These are phyloP conservation scores for Cenopis cana DNA, from an alignment of 2,888 invertebrate genomes.

Conservation along the genomic window DNA sequence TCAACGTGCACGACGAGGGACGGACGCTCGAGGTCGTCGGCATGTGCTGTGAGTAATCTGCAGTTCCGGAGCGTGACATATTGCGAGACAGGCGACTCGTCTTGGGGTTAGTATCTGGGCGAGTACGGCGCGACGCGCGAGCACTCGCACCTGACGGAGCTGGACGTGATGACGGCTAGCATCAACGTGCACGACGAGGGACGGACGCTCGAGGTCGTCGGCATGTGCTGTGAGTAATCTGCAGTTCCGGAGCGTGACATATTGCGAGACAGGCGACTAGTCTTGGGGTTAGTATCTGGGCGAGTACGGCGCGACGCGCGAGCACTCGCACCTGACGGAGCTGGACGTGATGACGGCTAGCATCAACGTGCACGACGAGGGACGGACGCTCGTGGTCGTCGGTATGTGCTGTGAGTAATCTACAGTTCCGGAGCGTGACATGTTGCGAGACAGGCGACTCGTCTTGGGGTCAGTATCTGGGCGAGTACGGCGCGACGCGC, in stretches of 20 bases:
- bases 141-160: constrained; percentile 89
- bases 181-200: constrained; percentile 97
- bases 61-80: constrained; percentile 88
- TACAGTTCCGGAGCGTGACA: constrained; percentile 70
- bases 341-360: constrained; percentile 94
- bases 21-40: constrained; percentile 96
- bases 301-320: constrained; percentile 91
- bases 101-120: constrained; percentile 91
- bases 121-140: constrained; percentile 93
- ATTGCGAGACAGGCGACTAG: constrained; percentile 92
- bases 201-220: constrained; percentile 95
- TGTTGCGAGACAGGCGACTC: constrained; percentile 93
- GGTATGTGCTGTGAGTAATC: constrained; percentile 94
- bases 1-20: constrained; percentile 96
- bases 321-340: constrained; percentile 91
- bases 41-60: constrained; percentile 92
- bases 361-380: constrained; percentile 96
- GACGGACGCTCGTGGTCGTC: constrained; percentile 96
- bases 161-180: constrained; percentile 94
- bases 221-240: constrained; percentile 93
- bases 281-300: constrained; percentile 91
- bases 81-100: no score
- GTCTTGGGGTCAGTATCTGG: constrained; percentile 90
- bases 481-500: constrained; percentile 92
- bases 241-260: constrained; percentile 78